Evolutionary conservation across 2,113 vertebrate species (phyloP).

Genomic region (Melanocharis versteri): DNA sequence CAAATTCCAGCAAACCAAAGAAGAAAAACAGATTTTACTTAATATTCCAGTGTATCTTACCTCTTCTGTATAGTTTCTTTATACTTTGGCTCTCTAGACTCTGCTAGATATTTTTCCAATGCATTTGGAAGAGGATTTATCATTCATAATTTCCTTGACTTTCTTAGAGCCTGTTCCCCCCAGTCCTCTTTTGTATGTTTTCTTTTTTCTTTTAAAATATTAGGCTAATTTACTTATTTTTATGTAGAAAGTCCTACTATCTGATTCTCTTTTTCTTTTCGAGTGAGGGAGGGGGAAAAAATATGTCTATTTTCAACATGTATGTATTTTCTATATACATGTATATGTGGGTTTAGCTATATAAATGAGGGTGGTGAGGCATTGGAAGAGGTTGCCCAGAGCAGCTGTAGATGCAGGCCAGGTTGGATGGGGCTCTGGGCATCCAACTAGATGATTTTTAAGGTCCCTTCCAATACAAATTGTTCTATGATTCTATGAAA

Average conservation of each 20-base stretch:
- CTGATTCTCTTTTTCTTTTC: not conserved
- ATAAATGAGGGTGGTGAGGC: not conserved
- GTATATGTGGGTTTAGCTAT: not conserved
- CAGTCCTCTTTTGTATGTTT: not conserved
- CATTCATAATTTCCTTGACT: not conserved
- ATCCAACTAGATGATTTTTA: not conserved
- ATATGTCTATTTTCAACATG: accelerated
- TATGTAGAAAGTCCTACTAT: too few relatives aligned
- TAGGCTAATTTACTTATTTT: not conserved
- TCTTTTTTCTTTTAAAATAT: not conserved
- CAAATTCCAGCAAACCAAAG: not conserved
- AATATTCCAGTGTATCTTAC: not conserved
- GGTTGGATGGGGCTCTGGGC: not conserved
- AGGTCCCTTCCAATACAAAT: not conserved
- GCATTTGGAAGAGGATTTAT: not conserved
- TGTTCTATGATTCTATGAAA: not conserved
- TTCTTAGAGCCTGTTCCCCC: not conserved
- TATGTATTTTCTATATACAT: not conserved
- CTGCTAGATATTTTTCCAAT: not conserved
- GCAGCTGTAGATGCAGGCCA: not conserved
- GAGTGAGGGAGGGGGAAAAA: accelerated
- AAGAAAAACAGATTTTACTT: not conserved
- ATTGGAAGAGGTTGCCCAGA: not conserved
- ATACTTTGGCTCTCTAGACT: not conserved
- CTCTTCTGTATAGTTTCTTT: not conserved